Base-by-base conservation (phyloP, 2,888 invertebrate genomes). In the Hipparchia sbordonii region DNA sequence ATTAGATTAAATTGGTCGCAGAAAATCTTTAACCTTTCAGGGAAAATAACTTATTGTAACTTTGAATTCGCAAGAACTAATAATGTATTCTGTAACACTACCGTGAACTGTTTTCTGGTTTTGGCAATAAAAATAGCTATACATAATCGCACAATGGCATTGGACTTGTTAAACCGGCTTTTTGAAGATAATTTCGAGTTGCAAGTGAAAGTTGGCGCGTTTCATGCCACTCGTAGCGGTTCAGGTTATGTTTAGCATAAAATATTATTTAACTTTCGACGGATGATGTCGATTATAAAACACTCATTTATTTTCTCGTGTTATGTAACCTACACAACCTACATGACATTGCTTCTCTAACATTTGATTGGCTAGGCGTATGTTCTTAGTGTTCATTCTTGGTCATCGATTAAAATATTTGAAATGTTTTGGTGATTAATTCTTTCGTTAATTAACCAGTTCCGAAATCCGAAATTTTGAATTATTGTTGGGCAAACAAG, bases 121-220 rank as follows among this genome's bases (percentile, higher is more conserved):
- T 69, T 10, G 51, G 39, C 23, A 52, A 69, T 61, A 52, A 45
- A 33, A 68, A 65, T 52, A 65, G 7, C 71, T 79, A 78, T 82
- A 80, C 78, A 81, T 81, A 84, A 84, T 78, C 78, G 75, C 78
- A 81, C 77, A 77, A 74, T 77, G 72, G 74, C 74, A 76, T 73
- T 74, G 77, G 71, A 78, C 76, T 78, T 76, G 83, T 80, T 80
- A 78, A 87, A 87, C 89, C 90, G 90, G 91, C 89, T 87, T 85
- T 87, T 71, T 52, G 60, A 71, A 68, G 71, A 73, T 66, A 78
- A 83, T 87, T 89, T 80, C 81, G 82, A 81, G 84, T 85, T 86
- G 86, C 80, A 77, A 89, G 93, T 91, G 93, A 93, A 93, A 93
- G 93, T 91, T 75, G 78, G 75, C 78, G 77, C 85, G 86, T 85